phyloP scores from a whole-genome alignment of 2,113 vertebrate species.

The Salvator merianae region DNA sequence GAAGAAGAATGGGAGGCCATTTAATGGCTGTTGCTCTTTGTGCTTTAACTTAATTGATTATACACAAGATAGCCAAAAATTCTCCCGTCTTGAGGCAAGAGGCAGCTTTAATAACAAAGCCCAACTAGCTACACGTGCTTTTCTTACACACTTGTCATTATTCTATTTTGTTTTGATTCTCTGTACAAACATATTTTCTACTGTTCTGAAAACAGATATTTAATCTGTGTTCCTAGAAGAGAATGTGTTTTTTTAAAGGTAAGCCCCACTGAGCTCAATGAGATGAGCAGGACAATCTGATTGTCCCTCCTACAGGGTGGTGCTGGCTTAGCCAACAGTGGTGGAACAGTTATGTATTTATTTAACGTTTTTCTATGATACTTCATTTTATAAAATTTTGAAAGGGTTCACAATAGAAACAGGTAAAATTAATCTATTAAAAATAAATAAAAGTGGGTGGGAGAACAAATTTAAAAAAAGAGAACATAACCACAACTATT shows the following conservation, averaged over 20 bases:
- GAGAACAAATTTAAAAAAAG: neutral
- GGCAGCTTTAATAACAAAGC: neutral
- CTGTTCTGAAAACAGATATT: conserved; percentile 15
- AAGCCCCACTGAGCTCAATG: neutral
- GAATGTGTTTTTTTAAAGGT: neutral
- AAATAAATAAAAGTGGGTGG: neutral
- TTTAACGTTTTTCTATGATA: too few species aligned
- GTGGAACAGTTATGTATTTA: too few species aligned
- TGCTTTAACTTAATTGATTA: conserved; percentile 47
- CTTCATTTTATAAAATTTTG: too few species aligned
- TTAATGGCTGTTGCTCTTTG: conserved; percentile 50
- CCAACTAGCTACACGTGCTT: conserved; percentile 21
- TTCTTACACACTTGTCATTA: neutral
- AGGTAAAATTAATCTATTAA: too few species aligned
- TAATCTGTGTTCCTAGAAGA: neutral
- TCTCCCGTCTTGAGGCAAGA: conserved; percentile 29
- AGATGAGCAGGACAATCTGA: neutral
- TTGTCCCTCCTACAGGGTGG: neutral
- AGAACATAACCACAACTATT: neutral
- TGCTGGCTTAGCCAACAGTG: neutral
- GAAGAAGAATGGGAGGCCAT: conserved; percentile 54
- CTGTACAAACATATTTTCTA: conserved; percentile 26
- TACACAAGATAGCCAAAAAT: conserved; percentile 31
- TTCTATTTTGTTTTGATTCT: conserved; percentile 20
- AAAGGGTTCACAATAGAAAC: too few species aligned